Conservation (phyloP, 2,888 invertebrate genomes). For the Cryptosula pallasiana region DNA sequence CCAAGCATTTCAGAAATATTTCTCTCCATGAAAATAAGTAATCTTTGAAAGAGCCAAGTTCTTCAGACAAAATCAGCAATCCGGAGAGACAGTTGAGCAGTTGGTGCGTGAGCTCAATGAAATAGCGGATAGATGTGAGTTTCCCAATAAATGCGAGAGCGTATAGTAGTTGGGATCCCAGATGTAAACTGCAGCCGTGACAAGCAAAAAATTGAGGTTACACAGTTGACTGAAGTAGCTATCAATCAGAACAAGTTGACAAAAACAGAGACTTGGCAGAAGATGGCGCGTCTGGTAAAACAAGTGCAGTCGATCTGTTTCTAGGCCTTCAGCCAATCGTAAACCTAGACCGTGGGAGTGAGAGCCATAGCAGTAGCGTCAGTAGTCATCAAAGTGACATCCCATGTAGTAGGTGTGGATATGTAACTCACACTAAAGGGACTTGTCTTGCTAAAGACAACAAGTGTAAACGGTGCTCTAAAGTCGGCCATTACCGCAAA, state of each 20-base stretch:
- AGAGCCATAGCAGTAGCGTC: not conserved
- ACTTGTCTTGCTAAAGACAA: not conserved
- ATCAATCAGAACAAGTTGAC: not conserved
- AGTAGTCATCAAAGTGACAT: not conserved
- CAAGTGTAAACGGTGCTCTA: not conserved
- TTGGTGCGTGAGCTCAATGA: not conserved
- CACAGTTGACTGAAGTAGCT: not conserved
- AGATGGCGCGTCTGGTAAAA: not conserved
- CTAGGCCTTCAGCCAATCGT: not conserved
- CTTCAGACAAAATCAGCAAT: not conserved
- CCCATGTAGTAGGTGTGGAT: not conserved
- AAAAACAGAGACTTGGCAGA: not conserved
- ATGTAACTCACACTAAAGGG: not conserved
- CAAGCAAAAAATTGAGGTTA: not conserved
- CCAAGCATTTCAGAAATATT: no score
- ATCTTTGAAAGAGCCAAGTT: not conserved
- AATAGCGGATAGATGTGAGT: not conserved
- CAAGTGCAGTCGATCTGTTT: not conserved
- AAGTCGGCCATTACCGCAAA: not conserved
- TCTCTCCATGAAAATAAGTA: no score
- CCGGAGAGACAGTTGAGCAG: not conserved
- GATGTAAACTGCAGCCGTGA: not conserved
- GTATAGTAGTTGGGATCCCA: not conserved
- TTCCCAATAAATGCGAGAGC: not conserved
- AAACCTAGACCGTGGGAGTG: not conserved